Base-by-base conservation (phyloP, 2,888 invertebrate species). In the Archips crataeganus region DNA sequence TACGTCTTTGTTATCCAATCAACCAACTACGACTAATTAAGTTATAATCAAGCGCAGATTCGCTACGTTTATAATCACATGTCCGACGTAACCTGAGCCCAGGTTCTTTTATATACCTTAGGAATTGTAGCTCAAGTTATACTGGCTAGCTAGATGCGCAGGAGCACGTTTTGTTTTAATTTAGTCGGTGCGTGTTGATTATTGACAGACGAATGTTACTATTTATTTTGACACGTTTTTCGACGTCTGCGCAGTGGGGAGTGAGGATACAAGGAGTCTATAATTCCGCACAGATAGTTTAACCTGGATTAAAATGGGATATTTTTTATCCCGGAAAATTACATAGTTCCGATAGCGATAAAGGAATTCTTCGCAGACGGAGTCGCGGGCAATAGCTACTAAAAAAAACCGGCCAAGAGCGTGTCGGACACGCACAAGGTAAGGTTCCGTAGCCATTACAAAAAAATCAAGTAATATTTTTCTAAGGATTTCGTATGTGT, bases 181-280 rank as follows among this genome's bases (percentile, higher is more conserved):
- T 49, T 49, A 49, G 49, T 49, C 13, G 15, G 32, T 23, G 23
- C 23, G 32, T 57, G 57, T 32, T 11, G 23, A 11, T 11, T 57
- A 32, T 57, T 57, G 57, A 57, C 57, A 32, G 57, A 32, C 32
- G 57, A 57, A 32, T 57, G 57, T 11, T 54, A 23, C 54, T 54
- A 54, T 54, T 57, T 57, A 57, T 57, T 57, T 32, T 32, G 57
- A 57, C 57, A 57, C 57, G 57, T 57, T 57, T 54, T 57, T 32
- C 57, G 11, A 4, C 57, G 57, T 3, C 57, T 57, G 57, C 57
- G 57, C 32, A 57, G 32, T n/a, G 15, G 8, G 8, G 5, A 49
- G n/a, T n/a, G 49, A 5, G 45, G 49, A 49, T n/a, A 49, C n/a
- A n/a, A 11, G 11, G 10, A 47, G 10, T 2, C 11, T 47, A 1